Evolutionary conservation across 2,888 invertebrate genomes (phyloP).

Genomic region (Sialis lutaria): DNA sequence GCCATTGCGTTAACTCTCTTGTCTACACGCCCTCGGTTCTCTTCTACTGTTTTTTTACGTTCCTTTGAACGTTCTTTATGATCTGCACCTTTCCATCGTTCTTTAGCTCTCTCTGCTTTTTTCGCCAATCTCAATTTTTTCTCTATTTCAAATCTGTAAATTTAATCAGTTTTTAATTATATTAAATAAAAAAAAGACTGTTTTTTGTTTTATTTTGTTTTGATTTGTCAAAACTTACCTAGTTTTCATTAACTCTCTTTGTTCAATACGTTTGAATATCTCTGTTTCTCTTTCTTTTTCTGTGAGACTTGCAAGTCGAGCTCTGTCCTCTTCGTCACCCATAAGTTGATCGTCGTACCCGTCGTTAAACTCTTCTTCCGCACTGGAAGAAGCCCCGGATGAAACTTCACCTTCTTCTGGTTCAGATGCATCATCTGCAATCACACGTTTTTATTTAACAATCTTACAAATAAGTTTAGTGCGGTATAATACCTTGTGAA

Average conservation of each 20-base stretch:
- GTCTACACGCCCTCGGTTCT: constrained; percentile 59
- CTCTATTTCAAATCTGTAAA: constrained; percentile 77
- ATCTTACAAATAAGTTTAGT: not conserved
- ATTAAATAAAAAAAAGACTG: not conserved
- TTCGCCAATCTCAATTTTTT: constrained; percentile 75
- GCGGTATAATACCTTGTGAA: not conserved
- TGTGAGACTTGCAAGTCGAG: constrained; percentile 76
- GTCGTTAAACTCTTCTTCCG: constrained; percentile 83
- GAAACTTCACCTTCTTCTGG: constrained; percentile 85
- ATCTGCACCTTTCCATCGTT: constrained; percentile 34
- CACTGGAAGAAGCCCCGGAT: constrained; percentile 38
- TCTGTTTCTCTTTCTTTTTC: constrained; percentile 96
- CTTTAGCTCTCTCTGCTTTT: constrained; percentile 50
- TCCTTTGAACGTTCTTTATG: constrained; percentile 68
- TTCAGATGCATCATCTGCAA: constrained; percentile 32
- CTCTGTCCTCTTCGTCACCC: constrained; percentile 91
- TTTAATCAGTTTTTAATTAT: not conserved
- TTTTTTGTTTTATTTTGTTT: not conserved
- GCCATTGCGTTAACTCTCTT: constrained; percentile 90
- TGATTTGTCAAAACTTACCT: constrained; percentile 28
- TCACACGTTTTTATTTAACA: not conserved
- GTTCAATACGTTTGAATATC: constrained; percentile 90
- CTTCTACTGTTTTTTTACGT: constrained; percentile 79
- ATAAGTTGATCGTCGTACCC: constrained; percentile 94
- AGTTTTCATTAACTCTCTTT: constrained; percentile 83